Base-by-base conservation (phyloP, 2,888 invertebrate genomes). In the Clanis bilineata region DNA sequence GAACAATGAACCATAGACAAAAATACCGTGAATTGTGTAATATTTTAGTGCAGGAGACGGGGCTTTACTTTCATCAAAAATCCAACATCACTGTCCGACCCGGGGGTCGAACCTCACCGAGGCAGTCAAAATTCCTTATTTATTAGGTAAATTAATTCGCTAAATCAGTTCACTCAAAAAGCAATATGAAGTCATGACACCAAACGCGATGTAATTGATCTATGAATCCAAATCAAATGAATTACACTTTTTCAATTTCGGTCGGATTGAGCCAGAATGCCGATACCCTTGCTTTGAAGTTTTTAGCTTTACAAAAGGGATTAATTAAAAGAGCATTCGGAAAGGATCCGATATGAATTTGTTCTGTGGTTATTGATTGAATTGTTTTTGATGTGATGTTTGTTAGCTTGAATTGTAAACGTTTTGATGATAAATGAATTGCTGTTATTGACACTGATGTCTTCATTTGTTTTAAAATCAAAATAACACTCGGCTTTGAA, bases 241-340 rank as follows among this genome's bases (percentile, higher is more conserved):
- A 71, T 70, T 66, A 65, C 61, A 62, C 67, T 64, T 68, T 72
- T 76, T 70, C 70, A 70, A 74, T 72, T 75, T 71, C 65, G 64
- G 59, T 23, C 64, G 63, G 63, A 68, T 67, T 67, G 67, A 67
- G 73, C 70, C 69, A 71, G 72, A 70, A 69, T 69, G 71, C 74
- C 61, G 62, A 71, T 72, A 74, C 74, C 78, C 74, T 76, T 76
- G 76, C 78, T 82, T 79, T 82, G 81, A 80, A 74, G 75, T 76
- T 69, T 62, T 65, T 68, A 69, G 73, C 69, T 76, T 73, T 73
- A 73, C 76, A 81, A 82, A 74, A 75, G 79, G 74, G 75, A 82
- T 80, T 84, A 82, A 84, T 84, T 82, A 80, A 83, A 83, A 76
- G 70, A 69, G 68, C 73, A 69, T 67, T 68, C 69, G 62, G 64